These are phyloP conservation scores for Mormyrus proboscirostris DNA, from an alignment of 2,797 vertebrate species.

Conservation along the genomic window DNA sequence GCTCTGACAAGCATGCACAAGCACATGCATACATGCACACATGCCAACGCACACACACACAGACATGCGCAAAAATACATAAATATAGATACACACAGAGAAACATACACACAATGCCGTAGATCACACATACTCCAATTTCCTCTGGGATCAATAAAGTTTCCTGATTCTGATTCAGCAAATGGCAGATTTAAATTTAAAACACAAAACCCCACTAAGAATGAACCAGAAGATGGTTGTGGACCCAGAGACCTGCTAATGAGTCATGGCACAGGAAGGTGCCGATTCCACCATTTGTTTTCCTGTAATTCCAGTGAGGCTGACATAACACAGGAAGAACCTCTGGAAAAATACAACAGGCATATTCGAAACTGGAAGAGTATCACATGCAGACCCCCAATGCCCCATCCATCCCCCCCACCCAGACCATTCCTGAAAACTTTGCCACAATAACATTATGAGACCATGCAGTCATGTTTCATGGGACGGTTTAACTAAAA, in stretches of 20 bases:
- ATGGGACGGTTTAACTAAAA: background rate
- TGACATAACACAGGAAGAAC: background rate
- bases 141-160: too few species aligned
- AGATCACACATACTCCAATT: background rate
- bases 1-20: background rate
- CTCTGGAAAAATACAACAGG: background rate
- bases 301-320: background rate
- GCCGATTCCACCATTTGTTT: background rate
- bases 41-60: background rate
- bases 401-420: background rate
- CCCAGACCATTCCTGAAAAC: background rate
- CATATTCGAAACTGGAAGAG: background rate
- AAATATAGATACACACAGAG: too few species aligned
- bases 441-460: background rate
- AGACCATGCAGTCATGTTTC: background rate
- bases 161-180: background rate
- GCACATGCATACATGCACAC: background rate
- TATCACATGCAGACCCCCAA: background rate
- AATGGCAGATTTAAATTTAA: background rate
- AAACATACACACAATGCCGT: background rate
- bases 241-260: background rate
- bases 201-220: background rate
- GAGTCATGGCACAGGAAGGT: background rate
- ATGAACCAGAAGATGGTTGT: background rate
- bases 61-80: background rate